Conservation (phyloP, 1,140 invertebrate genomes). For the Drosophila rufa region DNA sequence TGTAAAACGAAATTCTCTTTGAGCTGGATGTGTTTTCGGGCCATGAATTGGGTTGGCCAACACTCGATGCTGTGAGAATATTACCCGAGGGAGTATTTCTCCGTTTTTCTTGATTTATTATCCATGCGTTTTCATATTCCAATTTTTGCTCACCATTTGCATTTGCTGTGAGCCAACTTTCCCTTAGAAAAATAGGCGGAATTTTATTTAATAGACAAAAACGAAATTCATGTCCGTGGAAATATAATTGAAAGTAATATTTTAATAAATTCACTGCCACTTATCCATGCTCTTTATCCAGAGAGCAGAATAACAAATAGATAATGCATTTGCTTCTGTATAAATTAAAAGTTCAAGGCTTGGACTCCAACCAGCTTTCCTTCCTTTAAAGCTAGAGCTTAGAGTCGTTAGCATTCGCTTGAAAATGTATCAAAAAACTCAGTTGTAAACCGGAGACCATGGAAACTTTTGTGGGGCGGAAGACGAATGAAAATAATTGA, state of each 20-base stretch:
- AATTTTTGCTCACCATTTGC: constrained; percentile 4
- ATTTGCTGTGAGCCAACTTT: constrained; percentile 3
- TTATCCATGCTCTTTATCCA: background rate
- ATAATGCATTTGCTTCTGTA: background rate
- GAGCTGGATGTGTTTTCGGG: background rate
- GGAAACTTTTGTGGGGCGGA: constrained; percentile 13
- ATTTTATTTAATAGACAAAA: background rate
- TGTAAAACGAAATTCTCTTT: constrained; percentile 7
- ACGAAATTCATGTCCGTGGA: background rate
- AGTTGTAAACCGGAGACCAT: constrained; percentile 5
- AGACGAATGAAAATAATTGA: constrained; percentile 38
- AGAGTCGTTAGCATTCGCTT: background rate
- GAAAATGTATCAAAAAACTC: background rate
- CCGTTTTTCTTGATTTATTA: constrained; percentile 18
- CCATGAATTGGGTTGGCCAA: background rate
- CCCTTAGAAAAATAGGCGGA: background rate
- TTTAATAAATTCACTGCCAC: background rate
- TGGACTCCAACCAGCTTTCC: background rate
- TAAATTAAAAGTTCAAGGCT: constrained; percentile 1
- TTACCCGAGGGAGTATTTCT: background rate
- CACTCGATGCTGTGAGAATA: constrained; percentile 1
- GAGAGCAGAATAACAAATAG: background rate
- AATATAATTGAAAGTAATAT: background rate
- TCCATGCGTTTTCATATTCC: background rate
- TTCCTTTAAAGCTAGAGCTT: background rate